phyloP scores from a whole-genome alignment of 2,797 vertebrate species.

The Lepus townsendii region DNA sequence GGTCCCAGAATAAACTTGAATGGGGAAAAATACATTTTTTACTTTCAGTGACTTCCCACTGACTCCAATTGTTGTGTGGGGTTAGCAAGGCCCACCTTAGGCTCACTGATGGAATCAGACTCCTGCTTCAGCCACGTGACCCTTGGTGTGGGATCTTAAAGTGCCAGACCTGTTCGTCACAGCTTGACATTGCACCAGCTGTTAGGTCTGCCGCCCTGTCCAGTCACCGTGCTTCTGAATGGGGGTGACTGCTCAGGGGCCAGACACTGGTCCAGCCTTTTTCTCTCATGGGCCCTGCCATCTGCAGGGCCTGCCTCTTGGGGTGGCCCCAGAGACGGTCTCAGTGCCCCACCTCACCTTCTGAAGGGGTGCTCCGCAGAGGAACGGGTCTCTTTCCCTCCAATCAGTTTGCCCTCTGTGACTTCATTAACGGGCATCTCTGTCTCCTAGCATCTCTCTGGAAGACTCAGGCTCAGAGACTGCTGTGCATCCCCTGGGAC shows the following conservation, averaged over 20 bases:
- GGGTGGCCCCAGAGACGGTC: background rate
- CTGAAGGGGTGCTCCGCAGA: background rate
- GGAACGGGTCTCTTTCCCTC: too few relatives aligned
- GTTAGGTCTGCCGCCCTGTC: background rate
- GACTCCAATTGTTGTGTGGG: background rate
- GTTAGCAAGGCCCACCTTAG: background rate
- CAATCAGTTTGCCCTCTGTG: background rate
- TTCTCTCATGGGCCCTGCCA: background rate
- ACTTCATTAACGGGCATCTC: background rate
- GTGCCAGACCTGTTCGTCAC: background rate
- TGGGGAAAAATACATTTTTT: background rate
- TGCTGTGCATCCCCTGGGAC: background rate
- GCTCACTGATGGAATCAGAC: fast-evolving
- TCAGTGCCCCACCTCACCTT: too few relatives aligned
- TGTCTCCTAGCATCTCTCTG: background rate
- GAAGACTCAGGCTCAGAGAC: background rate
- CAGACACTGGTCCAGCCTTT: too few relatives aligned
- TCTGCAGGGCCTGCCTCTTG: background rate
- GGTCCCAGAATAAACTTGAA: background rate
- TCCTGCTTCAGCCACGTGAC: fast-evolving
- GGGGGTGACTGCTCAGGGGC: too few relatives aligned
- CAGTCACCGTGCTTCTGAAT: background rate
- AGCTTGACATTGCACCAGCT: fast-evolving
- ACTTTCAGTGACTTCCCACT: background rate
- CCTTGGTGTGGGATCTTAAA: background rate